Evolutionary conservation across 2,888 invertebrate species (phyloP).

Genomic region (Plebejus anna): DNA sequence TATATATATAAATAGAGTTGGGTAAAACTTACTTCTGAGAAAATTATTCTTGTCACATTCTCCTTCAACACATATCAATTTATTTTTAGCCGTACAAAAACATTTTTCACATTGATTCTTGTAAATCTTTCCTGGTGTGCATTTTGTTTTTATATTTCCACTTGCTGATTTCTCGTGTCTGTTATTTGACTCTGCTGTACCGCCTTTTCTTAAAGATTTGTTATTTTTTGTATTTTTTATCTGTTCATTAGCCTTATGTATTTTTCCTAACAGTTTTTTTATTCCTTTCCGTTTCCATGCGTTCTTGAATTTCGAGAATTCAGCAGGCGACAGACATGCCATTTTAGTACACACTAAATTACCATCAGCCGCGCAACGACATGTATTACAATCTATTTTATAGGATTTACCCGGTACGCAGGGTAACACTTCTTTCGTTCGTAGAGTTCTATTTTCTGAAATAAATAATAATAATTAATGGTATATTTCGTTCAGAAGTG

Average conservation of each 20-base stretch:
- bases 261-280: neutral
- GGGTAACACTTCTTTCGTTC: constrained; percentile 48
- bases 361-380: constrained; percentile 48
- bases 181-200: constrained; percentile 1
- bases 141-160: constrained; percentile 35
- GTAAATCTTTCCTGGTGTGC: constrained; percentile 54
- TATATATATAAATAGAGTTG: too few relatives aligned
- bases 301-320: neutral
- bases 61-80: constrained; percentile 40
- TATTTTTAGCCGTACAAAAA: constrained; percentile 46
- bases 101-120: constrained; percentile 49
- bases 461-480: constrained; percentile 25
- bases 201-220: constrained; percentile 11
- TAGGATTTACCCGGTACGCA: constrained; percentile 53
- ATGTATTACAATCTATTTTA: constrained; percentile 58
- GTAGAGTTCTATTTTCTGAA: constrained; percentile 46
- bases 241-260: neutral
- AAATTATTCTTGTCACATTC: constrained; percentile 36
- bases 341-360: constrained; percentile 61
- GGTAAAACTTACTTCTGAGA: neutral
- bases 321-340: constrained; percentile 48
- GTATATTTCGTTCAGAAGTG: neutral
- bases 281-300: neutral
- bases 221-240: constrained; percentile 3
- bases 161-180: constrained; percentile 14